phyloP scores from a whole-genome alignment of 1,140 invertebrate species.

The Cotesia glomerata region DNA sequence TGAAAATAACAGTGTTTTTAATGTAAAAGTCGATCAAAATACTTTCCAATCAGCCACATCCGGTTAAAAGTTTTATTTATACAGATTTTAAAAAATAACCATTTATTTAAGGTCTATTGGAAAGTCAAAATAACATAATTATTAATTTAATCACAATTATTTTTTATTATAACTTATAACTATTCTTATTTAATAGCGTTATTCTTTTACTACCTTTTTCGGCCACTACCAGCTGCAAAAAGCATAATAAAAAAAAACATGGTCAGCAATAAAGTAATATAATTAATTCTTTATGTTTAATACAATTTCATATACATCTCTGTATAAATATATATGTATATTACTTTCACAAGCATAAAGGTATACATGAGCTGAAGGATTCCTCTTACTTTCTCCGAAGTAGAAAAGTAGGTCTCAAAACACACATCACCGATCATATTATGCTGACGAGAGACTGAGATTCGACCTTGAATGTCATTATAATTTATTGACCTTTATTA shows the following conservation, averaged over 20 bases:
- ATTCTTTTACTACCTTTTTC: no score
- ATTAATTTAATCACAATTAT: neutral
- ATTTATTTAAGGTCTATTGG: neutral
- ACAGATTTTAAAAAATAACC: neutral
- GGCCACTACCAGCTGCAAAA: no score
- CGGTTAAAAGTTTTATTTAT: neutral
- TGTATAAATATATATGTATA: slow-evolving; percentile 41
- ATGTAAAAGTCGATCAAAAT: neutral
- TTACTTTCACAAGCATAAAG: slow-evolving; percentile 53
- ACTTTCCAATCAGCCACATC: slow-evolving; percentile 12
- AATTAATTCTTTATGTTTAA: neutral
- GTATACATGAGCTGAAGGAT: slow-evolving; percentile 40
- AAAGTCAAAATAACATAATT: neutral
- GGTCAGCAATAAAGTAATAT: no score
- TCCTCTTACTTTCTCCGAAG: slow-evolving; percentile 58
- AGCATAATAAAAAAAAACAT: no score
- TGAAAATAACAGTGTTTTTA: neutral
- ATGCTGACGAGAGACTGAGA: neutral
- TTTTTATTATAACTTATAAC: no score
- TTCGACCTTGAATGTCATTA: slow-evolving; percentile 14
- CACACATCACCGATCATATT: slow-evolving; percentile 29
- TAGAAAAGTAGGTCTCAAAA: slow-evolving; percentile 60
- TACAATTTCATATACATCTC: neutral
- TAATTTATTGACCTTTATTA: slow-evolving; percentile 12
- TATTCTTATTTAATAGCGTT: no score